Evolutionary conservation across 2,113 vertebrate species (phyloP).

Genomic region (Cyanoramphus novaezelandiae): DNA sequence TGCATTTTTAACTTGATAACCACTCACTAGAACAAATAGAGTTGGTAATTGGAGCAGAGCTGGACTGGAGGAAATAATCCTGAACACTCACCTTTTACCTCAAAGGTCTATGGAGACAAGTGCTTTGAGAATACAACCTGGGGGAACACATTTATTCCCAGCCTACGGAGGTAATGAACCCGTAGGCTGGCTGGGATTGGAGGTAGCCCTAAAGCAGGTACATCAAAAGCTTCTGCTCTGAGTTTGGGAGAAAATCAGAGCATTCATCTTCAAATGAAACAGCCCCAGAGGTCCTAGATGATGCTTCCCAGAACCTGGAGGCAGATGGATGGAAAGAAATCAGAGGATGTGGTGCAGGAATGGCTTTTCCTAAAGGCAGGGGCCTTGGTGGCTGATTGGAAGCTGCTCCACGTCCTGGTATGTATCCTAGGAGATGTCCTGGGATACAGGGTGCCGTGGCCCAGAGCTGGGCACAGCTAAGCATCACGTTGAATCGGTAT

Average conservation of each 20-base stretch:
- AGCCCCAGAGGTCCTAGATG: background rate
- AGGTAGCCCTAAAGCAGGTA: background rate
- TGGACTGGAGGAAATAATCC: background rate
- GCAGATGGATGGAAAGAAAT: background rate
- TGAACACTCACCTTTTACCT: background rate
- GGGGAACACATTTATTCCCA: background rate
- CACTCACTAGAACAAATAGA: slow-evolving; percentile 57
- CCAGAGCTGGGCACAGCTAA: background rate
- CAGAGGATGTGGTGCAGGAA: background rate
- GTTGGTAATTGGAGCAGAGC: slow-evolving; percentile 13
- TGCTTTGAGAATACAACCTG: background rate
- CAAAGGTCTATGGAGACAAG: background rate
- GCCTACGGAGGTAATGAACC: background rate
- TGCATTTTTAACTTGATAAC: slow-evolving; percentile 69
- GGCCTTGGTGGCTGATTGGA: fast-evolving
- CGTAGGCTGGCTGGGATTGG: background rate
- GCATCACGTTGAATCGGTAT: background rate
- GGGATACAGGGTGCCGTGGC: background rate
- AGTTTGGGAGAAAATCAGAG: background rate
- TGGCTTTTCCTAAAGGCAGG: background rate
- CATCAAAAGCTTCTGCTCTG: background rate
- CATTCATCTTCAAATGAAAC: background rate
- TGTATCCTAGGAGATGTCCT: fast-evolving
- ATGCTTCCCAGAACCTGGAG: background rate
- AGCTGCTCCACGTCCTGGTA: background rate